Evolutionary conservation across 2,797 vertebrate genomes (phyloP), one percentile per base, ranked within the genome.

Genomic region (Cuculus canorus): DNA sequence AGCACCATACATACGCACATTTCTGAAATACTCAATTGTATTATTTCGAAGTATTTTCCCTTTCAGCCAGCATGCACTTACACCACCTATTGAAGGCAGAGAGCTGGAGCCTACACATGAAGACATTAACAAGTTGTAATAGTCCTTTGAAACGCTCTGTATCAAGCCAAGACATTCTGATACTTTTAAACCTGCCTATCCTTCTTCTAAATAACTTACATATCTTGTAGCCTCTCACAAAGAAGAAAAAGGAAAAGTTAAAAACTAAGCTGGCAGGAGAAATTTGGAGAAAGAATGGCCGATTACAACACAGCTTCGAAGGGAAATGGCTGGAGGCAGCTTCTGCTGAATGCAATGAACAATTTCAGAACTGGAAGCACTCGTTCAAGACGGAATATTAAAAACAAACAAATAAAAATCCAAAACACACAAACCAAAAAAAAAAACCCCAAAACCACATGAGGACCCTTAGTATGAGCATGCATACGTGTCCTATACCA

Each of bases 401-500:
- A n/a, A 1, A 19, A 54, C 16, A 45, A 33, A 6, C 3, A n/a
- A 53, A 8, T 1, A 11, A 24, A 45, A 54, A 54, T 11, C 11
- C 0, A 37, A 35, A 69, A 24, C 7, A 0, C 10, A 14, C 27
- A n/a, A 63, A 60, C 10, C n/a, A 79, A 69, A 2, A 41, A 56
- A 82, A 69, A 1, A 33, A 48, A 8, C 4, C 4, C 17, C 16
- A 9, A 25, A 21, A 33, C n/a, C 17, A 91, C 24, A 32, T 8
- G 15, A 87, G 7, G n/a, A 37, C 5, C 47, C 45, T 45, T 60
- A 56, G 45, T 2, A 19, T 3, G 12, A 72, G 0, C 11, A 65
- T 22, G 25, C 16, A 30, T 5, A 32, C 18, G 17, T 1, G 4
- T 65, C 50, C 54, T 59, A 21, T 0, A 45, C 1, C 25, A 53